Base-by-base conservation (phyloP, 2,113 vertebrate species). In the Neotragus pygmaeus region DNA sequence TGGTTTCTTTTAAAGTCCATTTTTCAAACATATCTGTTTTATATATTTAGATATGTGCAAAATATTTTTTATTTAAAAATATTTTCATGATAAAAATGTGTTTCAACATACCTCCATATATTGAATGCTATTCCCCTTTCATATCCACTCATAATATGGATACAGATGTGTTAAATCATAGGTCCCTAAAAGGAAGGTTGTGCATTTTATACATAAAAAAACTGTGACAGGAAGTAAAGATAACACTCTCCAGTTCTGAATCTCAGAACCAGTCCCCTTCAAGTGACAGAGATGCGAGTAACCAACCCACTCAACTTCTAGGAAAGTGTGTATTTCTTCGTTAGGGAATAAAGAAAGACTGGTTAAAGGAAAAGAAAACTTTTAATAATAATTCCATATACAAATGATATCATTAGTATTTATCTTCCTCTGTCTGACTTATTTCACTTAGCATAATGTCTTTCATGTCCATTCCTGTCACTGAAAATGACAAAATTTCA, bases 11-110 rank as follows among this genome's bases (percentile, higher is more conserved):
- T 73, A 87, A 96, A 95, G 90, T 90, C 12, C 15, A 92, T 87
- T 97, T 93, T 95, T 82, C 94, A 88, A 95, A 95, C 77, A 91
- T 89, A 83, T 96, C 62, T 93, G 23, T 57, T 96, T 64, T 60
- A 90, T 73, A 43, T 73, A 92, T 73, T 94, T 95, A 82, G 4
- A 51, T 75, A 91, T 49, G 27, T 51, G 23, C 33, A 60, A 77
- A 77, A 85, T 43, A 62, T 77, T 95, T 91, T 91, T 70, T 14
- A 82, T 84, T 93, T 89, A 47, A 88, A 81, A 93, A 36, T 85
- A 90, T 55, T 78, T 93, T 2, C 5, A n/a, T 27, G 6, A 95
- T 73, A 45, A 93, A 96, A 94, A 51, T 66, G 73, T 5, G 3
- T 58, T 93, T 96, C 90, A 87, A 88, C 90, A 87, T 90, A 21